phyloP scores from a whole-genome alignment of 2,797 vertebrate genomes.

The Karalla daura region DNA sequence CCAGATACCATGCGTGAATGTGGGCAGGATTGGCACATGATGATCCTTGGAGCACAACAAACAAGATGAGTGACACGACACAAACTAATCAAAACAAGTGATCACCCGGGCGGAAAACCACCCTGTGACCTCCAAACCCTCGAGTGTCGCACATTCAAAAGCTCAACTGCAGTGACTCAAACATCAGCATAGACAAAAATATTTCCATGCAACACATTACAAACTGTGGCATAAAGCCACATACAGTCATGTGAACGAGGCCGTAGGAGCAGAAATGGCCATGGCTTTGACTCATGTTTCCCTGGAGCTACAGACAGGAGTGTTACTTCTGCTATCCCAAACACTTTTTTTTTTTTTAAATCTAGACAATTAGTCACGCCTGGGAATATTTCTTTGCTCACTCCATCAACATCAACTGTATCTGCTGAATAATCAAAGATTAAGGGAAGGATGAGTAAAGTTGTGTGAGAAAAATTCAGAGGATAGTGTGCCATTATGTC shows the following conservation, averaged over 20 bases:
- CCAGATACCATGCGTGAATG: slow-evolving; percentile 28
- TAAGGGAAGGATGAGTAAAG: not conserved
- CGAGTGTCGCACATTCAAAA: slow-evolving; percentile 21
- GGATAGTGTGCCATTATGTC: not conserved
- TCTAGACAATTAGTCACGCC: slow-evolving; percentile 57
- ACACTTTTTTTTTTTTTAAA: slow-evolving; percentile 12
- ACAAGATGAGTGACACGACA: slow-evolving; percentile 36
- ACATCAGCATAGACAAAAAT: slow-evolving; percentile 37
- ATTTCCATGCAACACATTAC: slow-evolving; percentile 31
- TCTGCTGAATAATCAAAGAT: not conserved
- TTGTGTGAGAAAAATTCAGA: no score
- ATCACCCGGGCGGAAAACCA: slow-evolving; percentile 5
- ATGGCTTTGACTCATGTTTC: slow-evolving; percentile 66
- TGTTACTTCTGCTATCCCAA: slow-evolving; percentile 47
- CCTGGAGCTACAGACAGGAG: slow-evolving; percentile 27
- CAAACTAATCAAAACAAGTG: slow-evolving; percentile 40
- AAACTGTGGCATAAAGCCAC: slow-evolving; percentile 18
- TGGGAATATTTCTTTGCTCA: slow-evolving; percentile 20
- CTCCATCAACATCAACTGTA: not conserved
- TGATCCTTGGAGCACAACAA: slow-evolving; percentile 13
- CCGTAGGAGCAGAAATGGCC: not conserved
- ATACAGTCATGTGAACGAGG: slow-evolving; percentile 46
- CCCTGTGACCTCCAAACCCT: slow-evolving; percentile 2
- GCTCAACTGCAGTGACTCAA: slow-evolving; percentile 44
- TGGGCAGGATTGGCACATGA: slow-evolving; percentile 20